Conservation (phyloP, 2,888 invertebrate genomes). For the Strigamia transsilvanica region DNA sequence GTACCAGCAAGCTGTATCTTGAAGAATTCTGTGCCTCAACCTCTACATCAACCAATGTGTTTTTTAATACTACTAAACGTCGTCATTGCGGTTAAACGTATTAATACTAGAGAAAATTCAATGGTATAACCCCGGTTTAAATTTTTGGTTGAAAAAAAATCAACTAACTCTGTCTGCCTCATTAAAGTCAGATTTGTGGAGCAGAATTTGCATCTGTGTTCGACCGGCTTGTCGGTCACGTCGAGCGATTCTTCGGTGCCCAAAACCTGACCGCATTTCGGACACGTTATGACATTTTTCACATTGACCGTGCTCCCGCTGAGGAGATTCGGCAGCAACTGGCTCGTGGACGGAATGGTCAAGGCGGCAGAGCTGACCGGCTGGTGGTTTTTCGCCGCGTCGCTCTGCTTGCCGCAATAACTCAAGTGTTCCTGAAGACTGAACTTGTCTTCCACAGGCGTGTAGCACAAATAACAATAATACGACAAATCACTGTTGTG, state of each 20-base stretch:
- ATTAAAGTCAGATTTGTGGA: constrained; percentile 32
- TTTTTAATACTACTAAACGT: too few relatives aligned
- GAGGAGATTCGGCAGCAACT: constrained; percentile 24
- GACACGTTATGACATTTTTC: constrained; percentile 48
- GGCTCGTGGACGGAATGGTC: constrained; percentile 23
- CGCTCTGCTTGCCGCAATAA: constrained; percentile 48
- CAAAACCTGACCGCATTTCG: constrained; percentile 46
- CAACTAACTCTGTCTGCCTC: constrained; percentile 23
- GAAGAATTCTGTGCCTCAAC: too few relatives aligned
- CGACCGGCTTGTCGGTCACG: constrained; percentile 42
- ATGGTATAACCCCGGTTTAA: too few relatives aligned
- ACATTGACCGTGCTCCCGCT: constrained; percentile 39
- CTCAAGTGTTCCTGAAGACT: constrained; percentile 41
- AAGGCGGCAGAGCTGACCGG: not conserved
- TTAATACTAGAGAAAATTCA: too few relatives aligned
- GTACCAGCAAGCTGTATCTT: too few relatives aligned
- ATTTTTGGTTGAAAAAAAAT: too few relatives aligned
- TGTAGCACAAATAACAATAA: constrained; percentile 51
- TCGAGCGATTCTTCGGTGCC: constrained; percentile 43
- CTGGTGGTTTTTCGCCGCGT: constrained; percentile 1
- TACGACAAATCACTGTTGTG: constrained; percentile 52
- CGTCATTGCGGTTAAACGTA: too few relatives aligned
- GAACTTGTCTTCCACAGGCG: constrained; percentile 48
- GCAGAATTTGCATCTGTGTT: constrained; percentile 46
- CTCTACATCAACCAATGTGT: too few relatives aligned